Evolutionary conservation across 2,113 vertebrate species (phyloP).

Genomic region (Anguilla japonica): DNA sequence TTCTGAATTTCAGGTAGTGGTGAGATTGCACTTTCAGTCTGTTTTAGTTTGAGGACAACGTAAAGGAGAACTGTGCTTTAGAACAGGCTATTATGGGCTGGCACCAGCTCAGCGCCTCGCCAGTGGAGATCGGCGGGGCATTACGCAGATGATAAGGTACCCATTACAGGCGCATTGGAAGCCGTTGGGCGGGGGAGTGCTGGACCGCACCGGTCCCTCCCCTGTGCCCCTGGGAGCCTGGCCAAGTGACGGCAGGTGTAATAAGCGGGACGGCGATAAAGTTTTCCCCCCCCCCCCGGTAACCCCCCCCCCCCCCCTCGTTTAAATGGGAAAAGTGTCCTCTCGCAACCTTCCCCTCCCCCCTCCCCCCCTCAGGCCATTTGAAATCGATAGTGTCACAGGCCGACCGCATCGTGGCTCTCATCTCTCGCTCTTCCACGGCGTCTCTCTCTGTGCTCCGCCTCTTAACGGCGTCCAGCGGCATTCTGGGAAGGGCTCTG

Average conservation of each 20-base stretch:
- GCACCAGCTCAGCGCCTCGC: slow-evolving; percentile 3
- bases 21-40: background rate
- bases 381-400: background rate
- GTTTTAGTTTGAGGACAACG: slow-evolving; percentile 24
- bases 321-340: background rate
- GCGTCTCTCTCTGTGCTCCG: slow-evolving; percentile 2
- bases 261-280: slow-evolving; percentile 3
- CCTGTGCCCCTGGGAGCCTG: slow-evolving; percentile 52
- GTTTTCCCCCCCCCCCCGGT: slow-evolving; percentile 35
- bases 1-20: background rate
- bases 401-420: background rate
- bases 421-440: slow-evolving; percentile 38
- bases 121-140: slow-evolving; percentile 49
- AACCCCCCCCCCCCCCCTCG: background rate
- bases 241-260: slow-evolving; percentile 12
- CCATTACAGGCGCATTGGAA: slow-evolving; percentile 53
- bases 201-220: slow-evolving; percentile 61
- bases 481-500: background rate
- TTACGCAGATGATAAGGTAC: slow-evolving; percentile 58
- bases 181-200: slow-evolving; percentile 59
- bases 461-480: background rate
- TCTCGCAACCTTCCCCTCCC: background rate
- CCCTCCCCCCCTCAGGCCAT: background rate
- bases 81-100: slow-evolving; percentile 12
- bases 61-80: background rate